These are phyloP conservation scores for Nannoperca obscura DNA, from an alignment of 2,797 vertebrate species.

Conservation along the genomic window DNA sequence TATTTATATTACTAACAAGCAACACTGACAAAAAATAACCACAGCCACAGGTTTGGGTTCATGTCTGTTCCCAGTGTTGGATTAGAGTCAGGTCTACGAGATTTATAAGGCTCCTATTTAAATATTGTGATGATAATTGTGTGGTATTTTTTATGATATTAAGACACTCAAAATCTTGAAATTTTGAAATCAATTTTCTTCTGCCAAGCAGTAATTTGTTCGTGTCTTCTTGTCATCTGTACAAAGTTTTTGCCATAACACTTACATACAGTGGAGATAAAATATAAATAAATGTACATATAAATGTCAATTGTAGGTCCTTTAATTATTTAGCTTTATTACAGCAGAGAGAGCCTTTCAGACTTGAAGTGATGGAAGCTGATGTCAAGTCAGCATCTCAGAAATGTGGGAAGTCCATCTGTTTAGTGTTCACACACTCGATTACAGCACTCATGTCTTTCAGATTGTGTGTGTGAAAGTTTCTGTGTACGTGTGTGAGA, in stretches of 20 bases:
- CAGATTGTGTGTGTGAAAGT: constrained; percentile 22
- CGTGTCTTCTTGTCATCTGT: background rate
- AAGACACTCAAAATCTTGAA: background rate
- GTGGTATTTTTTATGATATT: background rate
- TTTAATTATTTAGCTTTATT: background rate
- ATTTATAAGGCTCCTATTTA: background rate
- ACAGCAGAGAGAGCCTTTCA: background rate
- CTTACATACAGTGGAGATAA: background rate
- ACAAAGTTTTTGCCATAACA: background rate
- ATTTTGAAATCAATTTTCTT: constrained; percentile 8
- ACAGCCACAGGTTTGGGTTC: background rate
- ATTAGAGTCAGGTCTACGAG: background rate
- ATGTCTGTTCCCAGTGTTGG: background rate
- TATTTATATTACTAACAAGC: background rate
- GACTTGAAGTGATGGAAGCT: background rate
- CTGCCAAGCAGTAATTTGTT: background rate
- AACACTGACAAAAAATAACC: background rate
- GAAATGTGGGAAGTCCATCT: constrained; percentile 5
- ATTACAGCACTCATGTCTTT: constrained; percentile 12
- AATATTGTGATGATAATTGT: background rate
- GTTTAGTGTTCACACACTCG: constrained; percentile 41
- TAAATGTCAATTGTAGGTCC: background rate
- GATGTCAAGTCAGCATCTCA: constrained; percentile 12
- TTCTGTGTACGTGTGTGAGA: constrained; percentile 10
- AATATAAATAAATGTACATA: background rate